Conservation (phyloP, 2,888 invertebrate genomes). For the Hypena proboscidalis region DNA sequence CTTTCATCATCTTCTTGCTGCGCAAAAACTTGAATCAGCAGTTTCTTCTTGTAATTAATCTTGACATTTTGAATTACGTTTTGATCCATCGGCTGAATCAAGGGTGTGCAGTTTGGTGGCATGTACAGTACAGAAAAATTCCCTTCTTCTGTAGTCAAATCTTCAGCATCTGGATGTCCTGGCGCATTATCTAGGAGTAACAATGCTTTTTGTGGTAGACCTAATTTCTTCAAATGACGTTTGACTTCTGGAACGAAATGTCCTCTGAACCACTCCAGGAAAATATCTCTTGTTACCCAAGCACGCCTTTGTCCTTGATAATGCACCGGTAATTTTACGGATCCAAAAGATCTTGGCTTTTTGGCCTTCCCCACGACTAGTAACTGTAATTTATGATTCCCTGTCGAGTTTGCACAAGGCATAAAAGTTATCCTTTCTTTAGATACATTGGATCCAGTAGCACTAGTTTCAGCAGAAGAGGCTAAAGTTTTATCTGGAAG, state of each 20-base stretch:
- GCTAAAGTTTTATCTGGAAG: constrained; percentile 42
- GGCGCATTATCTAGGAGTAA: constrained; percentile 39
- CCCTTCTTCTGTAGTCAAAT: constrained; percentile 39
- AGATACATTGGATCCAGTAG: constrained; percentile 34
- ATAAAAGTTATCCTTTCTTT: constrained; percentile 42
- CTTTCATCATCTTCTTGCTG: background rate
- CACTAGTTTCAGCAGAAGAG: constrained; percentile 32
- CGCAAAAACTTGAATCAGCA: constrained; percentile 3
- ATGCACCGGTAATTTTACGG: constrained; percentile 41
- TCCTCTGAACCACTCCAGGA: constrained; percentile 39
- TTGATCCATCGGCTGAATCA: constrained; percentile 53
- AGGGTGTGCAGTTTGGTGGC: constrained; percentile 40
- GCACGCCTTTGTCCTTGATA: constrained; percentile 31
- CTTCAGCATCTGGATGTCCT: constrained; percentile 37
- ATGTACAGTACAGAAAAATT: constrained; percentile 4
- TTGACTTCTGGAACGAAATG: constrained; percentile 34
- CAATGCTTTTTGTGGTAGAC: constrained; percentile 41
- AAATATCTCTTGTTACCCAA: constrained; percentile 36
- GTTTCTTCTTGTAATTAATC: constrained; percentile 4
- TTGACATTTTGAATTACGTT: constrained; percentile 39
- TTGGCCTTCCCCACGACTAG: constrained; percentile 43
- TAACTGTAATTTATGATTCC: constrained; percentile 30
- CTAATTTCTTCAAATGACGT: constrained; percentile 19
- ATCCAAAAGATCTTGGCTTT: constrained; percentile 43
- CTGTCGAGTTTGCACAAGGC: constrained; percentile 43